Conservation (phyloP, 2,113 vertebrate species). For the Nyctereutes procyonoides region DNA sequence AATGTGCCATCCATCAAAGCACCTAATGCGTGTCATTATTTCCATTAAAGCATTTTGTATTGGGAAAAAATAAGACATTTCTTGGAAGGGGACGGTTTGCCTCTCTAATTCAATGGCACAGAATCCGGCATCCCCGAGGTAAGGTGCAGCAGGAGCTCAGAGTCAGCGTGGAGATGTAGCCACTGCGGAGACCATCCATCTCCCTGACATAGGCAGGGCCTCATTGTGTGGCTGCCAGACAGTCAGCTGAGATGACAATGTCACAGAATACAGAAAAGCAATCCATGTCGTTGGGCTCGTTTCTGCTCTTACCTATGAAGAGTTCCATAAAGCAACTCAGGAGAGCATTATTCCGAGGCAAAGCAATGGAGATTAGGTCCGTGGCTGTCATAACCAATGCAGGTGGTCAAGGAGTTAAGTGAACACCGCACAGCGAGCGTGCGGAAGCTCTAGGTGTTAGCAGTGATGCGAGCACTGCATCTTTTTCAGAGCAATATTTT, state of each 20-base stretch:
- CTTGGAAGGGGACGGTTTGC: constrained; percentile 48
- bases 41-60: constrained; percentile 71
- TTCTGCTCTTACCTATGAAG: constrained; percentile 76
- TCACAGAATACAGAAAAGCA: constrained; percentile 93
- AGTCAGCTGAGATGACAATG: constrained; percentile 90
- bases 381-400: neutral
- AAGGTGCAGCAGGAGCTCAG: constrained; percentile 79
- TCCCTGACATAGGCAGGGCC: constrained; percentile 94
- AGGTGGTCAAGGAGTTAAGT: neutral
- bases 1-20: constrained; percentile 32
- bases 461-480: constrained; percentile 47
- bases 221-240: constrained; percentile 95
- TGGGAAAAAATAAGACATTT: constrained; percentile 73
- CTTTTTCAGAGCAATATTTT: constrained; percentile 44
- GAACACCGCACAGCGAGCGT: neutral
- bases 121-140: constrained; percentile 79
- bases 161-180: constrained; percentile 85
- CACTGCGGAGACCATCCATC: constrained; percentile 97
- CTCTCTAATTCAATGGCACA: constrained; percentile 70
- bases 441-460: neutral
- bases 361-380: constrained; percentile 71
- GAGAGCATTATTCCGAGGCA: constrained; percentile 4
- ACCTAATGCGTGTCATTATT: constrained; percentile 72
- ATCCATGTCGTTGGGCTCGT: constrained; percentile 76
- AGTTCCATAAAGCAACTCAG: constrained; percentile 18